These are phyloP conservation scores for Hylaeus anthracinus DNA, from an alignment of 1,140 invertebrate species.

Conservation along the genomic window DNA sequence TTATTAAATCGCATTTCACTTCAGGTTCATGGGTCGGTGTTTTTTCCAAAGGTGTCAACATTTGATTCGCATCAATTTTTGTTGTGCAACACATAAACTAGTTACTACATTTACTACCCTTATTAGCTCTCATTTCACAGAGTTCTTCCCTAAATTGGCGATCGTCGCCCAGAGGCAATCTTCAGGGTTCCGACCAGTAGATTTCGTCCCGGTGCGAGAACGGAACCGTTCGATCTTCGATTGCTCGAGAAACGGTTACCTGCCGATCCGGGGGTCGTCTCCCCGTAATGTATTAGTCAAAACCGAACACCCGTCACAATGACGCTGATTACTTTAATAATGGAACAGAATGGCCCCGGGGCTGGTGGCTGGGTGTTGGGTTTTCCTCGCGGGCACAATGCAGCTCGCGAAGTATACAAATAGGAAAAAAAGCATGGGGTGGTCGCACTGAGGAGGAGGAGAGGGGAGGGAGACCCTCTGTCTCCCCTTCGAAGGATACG, in stretches of 20 bases:
- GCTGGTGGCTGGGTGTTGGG: conserved; percentile 76
- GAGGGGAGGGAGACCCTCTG: conserved; percentile 25
- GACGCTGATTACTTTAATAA: conserved; percentile 80
- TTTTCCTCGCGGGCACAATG: conserved; percentile 75
- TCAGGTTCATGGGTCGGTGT: rapidly evolving
- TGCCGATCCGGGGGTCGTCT: conserved; percentile 50
- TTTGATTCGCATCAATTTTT: too few relatives aligned
- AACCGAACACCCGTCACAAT: conserved; percentile 77
- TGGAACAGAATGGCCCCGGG: conserved; percentile 76
- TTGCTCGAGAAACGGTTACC: conserved; percentile 39
- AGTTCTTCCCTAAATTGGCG: too few relatives aligned
- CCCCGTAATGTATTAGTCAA: conserved; percentile 72
- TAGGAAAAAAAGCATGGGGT: conserved; percentile 65
- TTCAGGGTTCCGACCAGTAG: too few relatives aligned
- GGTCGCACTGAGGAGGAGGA: conserved; percentile 14
- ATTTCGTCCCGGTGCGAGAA: too few relatives aligned
- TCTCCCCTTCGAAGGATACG: conserved; percentile 67
- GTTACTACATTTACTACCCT: too few relatives aligned
- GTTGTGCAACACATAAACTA: too few relatives aligned
- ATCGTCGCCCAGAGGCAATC: too few relatives aligned
- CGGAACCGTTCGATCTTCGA: conserved; percentile 10
- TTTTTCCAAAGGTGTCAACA: too few relatives aligned
- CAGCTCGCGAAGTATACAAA: conserved; percentile 79
- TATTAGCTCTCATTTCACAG: too few relatives aligned
- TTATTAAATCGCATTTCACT: too few relatives aligned